Conservation (phyloP, 2,888 invertebrate species). For the Dendrolimus pini region DNA sequence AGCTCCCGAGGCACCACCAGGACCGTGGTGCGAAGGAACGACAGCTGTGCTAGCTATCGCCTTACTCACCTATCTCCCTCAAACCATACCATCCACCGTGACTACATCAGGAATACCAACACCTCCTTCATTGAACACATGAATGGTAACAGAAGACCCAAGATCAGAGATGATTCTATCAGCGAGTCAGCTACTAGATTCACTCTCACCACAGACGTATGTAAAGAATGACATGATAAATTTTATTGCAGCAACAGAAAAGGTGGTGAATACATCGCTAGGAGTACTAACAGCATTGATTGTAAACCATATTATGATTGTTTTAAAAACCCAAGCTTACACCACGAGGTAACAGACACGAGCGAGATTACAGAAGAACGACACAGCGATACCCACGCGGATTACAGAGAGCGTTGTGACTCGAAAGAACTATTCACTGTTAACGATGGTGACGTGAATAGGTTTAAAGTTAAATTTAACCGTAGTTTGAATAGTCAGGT, state of each 20-base stretch:
- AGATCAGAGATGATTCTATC: constrained; percentile 56
- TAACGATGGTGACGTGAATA: constrained; percentile 39
- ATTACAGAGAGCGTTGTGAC: constrained; percentile 45
- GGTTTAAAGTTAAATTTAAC: constrained; percentile 56
- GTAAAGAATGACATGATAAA: constrained; percentile 61
- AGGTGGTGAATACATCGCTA: constrained; percentile 49
- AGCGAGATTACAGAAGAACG: constrained; percentile 35
- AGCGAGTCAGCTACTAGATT: constrained; percentile 61
- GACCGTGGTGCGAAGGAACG: constrained; percentile 62
- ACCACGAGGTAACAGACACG: neutral
- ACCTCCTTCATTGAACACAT: constrained; percentile 67
- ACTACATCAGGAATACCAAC: constrained; percentile 56
- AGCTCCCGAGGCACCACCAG: constrained; percentile 63
- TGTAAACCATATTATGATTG: constrained; percentile 69
- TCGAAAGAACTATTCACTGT: constrained; percentile 37
- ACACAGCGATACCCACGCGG: constrained; percentile 53
- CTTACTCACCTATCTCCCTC: constrained; percentile 66
- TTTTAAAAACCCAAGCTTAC: constrained; percentile 38
- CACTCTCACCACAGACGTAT: constrained; percentile 53
- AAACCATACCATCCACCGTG: constrained; percentile 63
- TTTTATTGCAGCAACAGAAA: constrained; percentile 35
- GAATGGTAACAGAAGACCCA: constrained; percentile 56
- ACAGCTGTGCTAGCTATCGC: constrained; percentile 64
- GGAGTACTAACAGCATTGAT: constrained; percentile 61
- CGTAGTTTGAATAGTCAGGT: constrained; percentile 63